Evolutionary conservation across 1,140 invertebrate genomes (phyloP).

Genomic region (Sweltsa coloradensis): DNA sequence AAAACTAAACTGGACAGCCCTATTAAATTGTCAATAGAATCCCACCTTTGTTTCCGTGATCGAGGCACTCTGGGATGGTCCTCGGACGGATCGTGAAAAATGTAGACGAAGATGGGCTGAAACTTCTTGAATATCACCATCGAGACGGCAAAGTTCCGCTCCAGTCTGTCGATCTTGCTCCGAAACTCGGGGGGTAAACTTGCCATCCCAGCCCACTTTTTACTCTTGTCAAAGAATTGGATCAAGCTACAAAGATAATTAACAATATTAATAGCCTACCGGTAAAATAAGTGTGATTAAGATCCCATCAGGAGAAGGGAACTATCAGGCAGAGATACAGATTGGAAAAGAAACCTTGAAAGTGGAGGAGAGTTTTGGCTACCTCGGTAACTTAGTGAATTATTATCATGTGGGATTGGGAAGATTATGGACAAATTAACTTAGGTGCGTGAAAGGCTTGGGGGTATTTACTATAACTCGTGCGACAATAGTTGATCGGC

Average conservation of each 20-base stretch:
- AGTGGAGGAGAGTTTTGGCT: too few relatives aligned
- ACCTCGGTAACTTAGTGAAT: too few relatives aligned
- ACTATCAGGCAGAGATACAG: too few relatives aligned
- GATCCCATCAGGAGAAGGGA: not conserved
- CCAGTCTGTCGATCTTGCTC: constrained; percentile 71
- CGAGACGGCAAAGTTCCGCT: constrained; percentile 90
- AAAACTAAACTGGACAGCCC: too few relatives aligned
- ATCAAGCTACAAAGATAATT: constrained; percentile 52
- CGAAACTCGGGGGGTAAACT: constrained; percentile 73
- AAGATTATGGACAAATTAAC: too few relatives aligned
- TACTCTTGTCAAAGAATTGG: constrained; percentile 93
- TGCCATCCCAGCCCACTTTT: constrained; percentile 91
- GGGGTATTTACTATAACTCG: too few relatives aligned
- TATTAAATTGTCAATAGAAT: constrained; percentile 2
- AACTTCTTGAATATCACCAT: constrained; percentile 91
- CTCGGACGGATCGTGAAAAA: constrained; percentile 57
- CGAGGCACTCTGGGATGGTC: constrained; percentile 42
- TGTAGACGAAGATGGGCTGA: constrained; percentile 72
- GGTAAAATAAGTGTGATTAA: not conserved
- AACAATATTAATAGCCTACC: not conserved
- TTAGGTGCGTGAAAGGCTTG: too few relatives aligned
- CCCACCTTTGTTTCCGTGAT: constrained; percentile 59
- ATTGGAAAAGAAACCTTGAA: too few relatives aligned
- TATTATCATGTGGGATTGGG: too few relatives aligned
- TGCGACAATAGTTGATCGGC: too few relatives aligned